Evolutionary conservation across 2,797 vertebrate species (phyloP), one percentile per base, ranked within the genome.

Genomic region (Sebastes aleutianus): DNA sequence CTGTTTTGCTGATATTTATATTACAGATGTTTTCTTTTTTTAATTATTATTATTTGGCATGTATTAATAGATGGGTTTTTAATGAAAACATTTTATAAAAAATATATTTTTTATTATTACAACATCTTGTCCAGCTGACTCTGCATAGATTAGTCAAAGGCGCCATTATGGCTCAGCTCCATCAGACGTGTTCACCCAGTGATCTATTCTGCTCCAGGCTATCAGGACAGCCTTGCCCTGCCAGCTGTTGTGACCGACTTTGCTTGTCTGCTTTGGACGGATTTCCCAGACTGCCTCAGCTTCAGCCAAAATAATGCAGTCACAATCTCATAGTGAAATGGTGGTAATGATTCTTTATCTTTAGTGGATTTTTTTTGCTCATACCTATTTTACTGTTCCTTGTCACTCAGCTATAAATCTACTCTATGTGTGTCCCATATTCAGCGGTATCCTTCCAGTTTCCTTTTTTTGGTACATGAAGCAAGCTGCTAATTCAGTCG

Each of bases 161-260:
- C 66, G 64, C 22, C 39, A 47, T 73, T 29, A 63, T 79, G 82
- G 82, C 84, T 70, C 39, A 79, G 74, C 75, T 85, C 87, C 73
- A 83, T 72, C 78, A 66, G 76, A 89, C 47, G 69, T 84, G 85
- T 75, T 93, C 89, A 91, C 79, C 88, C 89, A 81, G 84, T 85
- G 75, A 91, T 87, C 79, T 87, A 78, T 90, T 82, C 81, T 76
- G 87, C 90, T 85, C 72, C 56, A 78, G 90, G 92, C 92, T 73
- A 83, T 84, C 76, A 84, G 87, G 79, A 87, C 85, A 84, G 87
- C 70, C 64, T 71, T 75, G 62, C 81, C 75, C 80, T 83, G 87
- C 89, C 92, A 93, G 91, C 87, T 92, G 89, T 89, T 91, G 76
- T 91, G 90, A 89, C 87, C 59, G 85, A 90, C 89, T 89, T 91